A percentile compares a stretch with the other conserved stretches of the same genome.
Conservation (phyloP, 2,888 invertebrate genomes). For the Xylota sylvarum region DNA sequence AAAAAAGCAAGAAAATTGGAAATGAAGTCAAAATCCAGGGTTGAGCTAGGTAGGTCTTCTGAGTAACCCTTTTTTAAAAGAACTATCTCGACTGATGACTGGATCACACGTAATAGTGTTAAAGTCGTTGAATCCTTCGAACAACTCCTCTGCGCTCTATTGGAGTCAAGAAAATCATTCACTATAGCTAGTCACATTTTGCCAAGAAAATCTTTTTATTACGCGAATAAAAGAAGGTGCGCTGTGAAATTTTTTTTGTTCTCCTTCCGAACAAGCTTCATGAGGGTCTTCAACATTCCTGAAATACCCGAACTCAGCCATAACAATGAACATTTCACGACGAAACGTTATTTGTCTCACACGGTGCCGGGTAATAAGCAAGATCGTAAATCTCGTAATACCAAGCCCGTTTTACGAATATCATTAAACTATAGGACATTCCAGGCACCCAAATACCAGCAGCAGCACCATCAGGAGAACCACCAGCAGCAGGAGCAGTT, state of each 20-base stretch:
- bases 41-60: constrained; percentile 74
- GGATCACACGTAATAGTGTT: not conserved
- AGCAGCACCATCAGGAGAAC: not conserved
- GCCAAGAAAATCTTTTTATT: constrained; percentile 33
- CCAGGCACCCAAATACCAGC: constrained; percentile 31
- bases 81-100: constrained; percentile 87
- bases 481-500: constrained; percentile 1
- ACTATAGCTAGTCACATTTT: constrained; percentile 22
- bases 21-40: constrained; percentile 68
- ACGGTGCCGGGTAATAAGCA: constrained; percentile 46
- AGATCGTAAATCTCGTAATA: constrained; percentile 54
- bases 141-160: not conserved
- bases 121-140: not conserved
- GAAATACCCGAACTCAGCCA: constrained; percentile 8
- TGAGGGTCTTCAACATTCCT: not conserved
- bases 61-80: constrained; percentile 86
- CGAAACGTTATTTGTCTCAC: constrained; percentile 43
- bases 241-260: not conserved
- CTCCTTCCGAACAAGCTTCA: not conserved
- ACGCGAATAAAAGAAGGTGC: constrained; percentile 29
- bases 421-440: constrained; percentile 62
- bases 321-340: constrained; percentile 32
- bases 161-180: constrained; percentile 5
- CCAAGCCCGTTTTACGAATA: constrained; percentile 48
- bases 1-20: constrained; percentile 6